Evolutionary conservation across 2,888 invertebrate genomes (phyloP), one percentile per base, ranked within the genome.

Genomic region (Nomada fucata): DNA sequence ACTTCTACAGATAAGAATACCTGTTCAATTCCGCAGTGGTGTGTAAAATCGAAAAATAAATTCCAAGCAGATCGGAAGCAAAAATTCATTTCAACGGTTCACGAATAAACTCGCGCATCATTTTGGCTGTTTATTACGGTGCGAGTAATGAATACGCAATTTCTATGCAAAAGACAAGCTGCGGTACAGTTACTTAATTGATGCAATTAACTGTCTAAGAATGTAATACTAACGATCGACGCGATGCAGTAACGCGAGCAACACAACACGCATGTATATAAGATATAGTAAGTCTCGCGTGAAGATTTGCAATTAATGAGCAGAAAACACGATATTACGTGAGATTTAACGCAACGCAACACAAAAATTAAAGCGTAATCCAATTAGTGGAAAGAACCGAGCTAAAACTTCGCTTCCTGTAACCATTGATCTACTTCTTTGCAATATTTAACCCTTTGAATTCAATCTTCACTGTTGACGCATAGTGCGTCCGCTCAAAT

Each of bases 181-280:
- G 20, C 36, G 15, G 36, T 20, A 15, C 29, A 26, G 67, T 67
- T 67, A 36, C 53, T 68, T 55, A 55, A 68, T 68, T 55, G 53
- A 68, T 11, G 65, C 29, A 42, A 68, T 42, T 55, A 68, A 53
- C 36, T 20, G 5, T 1, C 67, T 42, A 18, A 42, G 20, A 55
- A 50, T 68, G 20, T 5, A 53, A 68, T 68, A 55, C 36, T 55
- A 68, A 23, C 23, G 42, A 15, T 7, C 2, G 29, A 52, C 13
- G 20, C 0, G n/a, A 65, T 26, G 59, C 59, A 26, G 59, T n/a
- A 44, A 50, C 52, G 36, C 20, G 11, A 68, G 23, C 23, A 36
- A 18, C 18, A 55, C 11, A 7, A 9, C 5, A n/a, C n/a, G 29
- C 20, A 52, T 4, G n/a, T 10, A 36, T 20, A 18, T 15, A 15